phyloP scores from a whole-genome alignment of 2,113 vertebrate genomes.

The Heloderma charlesbogerti region DNA sequence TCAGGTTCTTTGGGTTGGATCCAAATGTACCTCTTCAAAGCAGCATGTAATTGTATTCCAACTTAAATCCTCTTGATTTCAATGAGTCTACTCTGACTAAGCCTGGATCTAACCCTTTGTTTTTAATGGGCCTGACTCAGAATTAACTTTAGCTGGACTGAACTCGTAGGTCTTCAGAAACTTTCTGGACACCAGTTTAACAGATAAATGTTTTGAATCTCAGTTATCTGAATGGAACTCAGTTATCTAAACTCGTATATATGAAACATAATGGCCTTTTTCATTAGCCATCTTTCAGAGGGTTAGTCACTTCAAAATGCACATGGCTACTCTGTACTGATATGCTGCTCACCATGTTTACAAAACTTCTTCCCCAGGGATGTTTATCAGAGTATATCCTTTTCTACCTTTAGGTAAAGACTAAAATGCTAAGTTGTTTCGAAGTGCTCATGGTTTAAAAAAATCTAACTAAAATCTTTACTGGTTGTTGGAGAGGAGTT shows the following conservation, averaged over 20 bases:
- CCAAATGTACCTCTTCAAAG: not conserved
- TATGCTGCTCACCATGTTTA: not conserved
- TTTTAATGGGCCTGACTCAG: not conserved
- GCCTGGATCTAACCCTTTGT: not conserved
- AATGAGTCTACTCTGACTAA: not conserved
- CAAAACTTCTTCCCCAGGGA: not conserved
- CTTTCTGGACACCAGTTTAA: not conserved
- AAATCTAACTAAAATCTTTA: not conserved
- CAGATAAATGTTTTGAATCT: not conserved
- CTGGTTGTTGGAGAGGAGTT: not conserved
- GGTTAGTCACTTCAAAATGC: rapidly evolving
- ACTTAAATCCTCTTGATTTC: not conserved
- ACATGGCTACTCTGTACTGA: rapidly evolving
- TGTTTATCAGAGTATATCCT: not conserved
- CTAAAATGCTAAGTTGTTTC: not conserved
- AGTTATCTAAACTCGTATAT: not conserved
- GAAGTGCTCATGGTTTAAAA: not conserved
- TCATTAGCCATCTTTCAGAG: not conserved
- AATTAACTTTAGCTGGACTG: rapidly evolving
- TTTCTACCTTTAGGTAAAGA: not conserved
- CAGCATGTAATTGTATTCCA: not conserved
- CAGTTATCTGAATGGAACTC: not conserved
- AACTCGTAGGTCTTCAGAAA: not conserved
- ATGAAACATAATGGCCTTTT: not conserved
- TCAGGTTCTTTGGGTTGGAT: not conserved